Conservation (phyloP, 1,140 invertebrate genomes). For the Drosophila biarmipes region DNA sequence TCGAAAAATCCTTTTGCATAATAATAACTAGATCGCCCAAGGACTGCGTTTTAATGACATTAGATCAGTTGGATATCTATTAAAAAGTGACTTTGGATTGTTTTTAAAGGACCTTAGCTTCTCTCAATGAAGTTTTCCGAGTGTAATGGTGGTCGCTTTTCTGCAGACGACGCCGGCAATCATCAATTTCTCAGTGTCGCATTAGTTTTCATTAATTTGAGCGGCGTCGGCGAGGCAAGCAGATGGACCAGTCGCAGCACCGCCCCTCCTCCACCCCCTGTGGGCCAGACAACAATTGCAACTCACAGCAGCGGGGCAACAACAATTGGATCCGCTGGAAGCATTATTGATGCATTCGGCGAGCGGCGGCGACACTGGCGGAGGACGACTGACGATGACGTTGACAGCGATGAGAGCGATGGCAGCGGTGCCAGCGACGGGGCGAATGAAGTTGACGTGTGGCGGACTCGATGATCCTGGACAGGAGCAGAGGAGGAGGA, state of each 20-base stretch:
- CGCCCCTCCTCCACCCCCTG: not conserved
- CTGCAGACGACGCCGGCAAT: slow-evolving; percentile 68
- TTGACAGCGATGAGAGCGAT: slow-evolving; percentile 52
- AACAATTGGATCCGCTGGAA: slow-evolving; percentile 72
- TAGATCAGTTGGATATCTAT: too few relatives aligned
- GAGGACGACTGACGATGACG: slow-evolving; percentile 56
- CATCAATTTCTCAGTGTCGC: slow-evolving; percentile 83
- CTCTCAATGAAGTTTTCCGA: not conserved
- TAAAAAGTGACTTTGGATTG: not conserved
- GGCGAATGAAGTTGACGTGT: slow-evolving; percentile 48
- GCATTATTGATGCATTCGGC: slow-evolving; percentile 79
- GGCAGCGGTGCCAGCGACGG: slow-evolving; percentile 24
- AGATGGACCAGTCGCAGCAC: slow-evolving; percentile 61
- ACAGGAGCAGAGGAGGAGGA: slow-evolving; percentile 25
- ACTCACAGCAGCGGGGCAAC: slow-evolving; percentile 43
- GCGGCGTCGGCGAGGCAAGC: slow-evolving; percentile 59
- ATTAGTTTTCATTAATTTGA: slow-evolving; percentile 83
- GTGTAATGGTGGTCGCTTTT: slow-evolving; percentile 30
- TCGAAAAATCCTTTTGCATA: too few relatives aligned
- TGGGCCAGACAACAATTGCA: slow-evolving; percentile 47
- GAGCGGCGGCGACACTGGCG: slow-evolving; percentile 70
- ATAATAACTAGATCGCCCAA: too few relatives aligned
- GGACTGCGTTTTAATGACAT: too few relatives aligned
- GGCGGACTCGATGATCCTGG: slow-evolving; percentile 49
- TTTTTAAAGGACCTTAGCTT: not conserved